These are phyloP conservation scores for Noctua janthe DNA, from an alignment of 2,888 invertebrate species.

Conservation along the genomic window DNA sequence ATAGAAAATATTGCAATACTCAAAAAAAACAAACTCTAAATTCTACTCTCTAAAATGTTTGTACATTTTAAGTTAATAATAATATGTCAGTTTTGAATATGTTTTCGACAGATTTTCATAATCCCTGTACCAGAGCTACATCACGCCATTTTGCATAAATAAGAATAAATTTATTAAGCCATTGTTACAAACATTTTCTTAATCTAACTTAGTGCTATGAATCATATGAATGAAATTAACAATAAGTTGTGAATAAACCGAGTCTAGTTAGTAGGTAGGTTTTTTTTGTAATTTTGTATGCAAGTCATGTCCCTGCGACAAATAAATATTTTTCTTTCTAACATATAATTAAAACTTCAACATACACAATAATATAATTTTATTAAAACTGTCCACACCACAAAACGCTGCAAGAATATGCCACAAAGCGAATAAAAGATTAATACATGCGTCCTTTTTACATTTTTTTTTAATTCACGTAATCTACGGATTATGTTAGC, in stretches of 20 bases:
- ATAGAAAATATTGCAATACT: not conserved
- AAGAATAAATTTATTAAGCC: constrained; percentile 9
- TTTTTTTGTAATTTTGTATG: no score
- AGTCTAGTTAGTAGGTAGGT: constrained; percentile 1
- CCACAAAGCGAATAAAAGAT: constrained; percentile 61
- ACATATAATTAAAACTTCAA: constrained; percentile 14
- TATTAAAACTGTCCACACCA: constrained; percentile 38
- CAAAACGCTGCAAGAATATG: constrained; percentile 30
- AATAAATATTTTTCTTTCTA: no score
- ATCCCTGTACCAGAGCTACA: constrained; percentile 10
- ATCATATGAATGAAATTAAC: not conserved
- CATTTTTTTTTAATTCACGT: constrained; percentile 74
- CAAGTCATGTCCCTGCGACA: no score
- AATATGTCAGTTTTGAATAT: not conserved
- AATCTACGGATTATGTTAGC: constrained; percentile 79
- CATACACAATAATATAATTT: constrained; percentile 23
- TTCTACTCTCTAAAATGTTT: not conserved
- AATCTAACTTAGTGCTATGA: no score
- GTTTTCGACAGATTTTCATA: constrained; percentile 6
- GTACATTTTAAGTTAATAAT: not conserved
- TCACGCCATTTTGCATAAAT: not conserved
- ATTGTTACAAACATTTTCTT: no score
- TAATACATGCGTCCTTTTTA: constrained; percentile 66
- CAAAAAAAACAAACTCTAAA: not conserved
- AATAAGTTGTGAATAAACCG: not conserved